A percentile compares a stretch with the other conserved stretches of the same genome.
Conservation (phyloP, 2,113 vertebrate genomes). For the Poicephalus meyeri region DNA sequence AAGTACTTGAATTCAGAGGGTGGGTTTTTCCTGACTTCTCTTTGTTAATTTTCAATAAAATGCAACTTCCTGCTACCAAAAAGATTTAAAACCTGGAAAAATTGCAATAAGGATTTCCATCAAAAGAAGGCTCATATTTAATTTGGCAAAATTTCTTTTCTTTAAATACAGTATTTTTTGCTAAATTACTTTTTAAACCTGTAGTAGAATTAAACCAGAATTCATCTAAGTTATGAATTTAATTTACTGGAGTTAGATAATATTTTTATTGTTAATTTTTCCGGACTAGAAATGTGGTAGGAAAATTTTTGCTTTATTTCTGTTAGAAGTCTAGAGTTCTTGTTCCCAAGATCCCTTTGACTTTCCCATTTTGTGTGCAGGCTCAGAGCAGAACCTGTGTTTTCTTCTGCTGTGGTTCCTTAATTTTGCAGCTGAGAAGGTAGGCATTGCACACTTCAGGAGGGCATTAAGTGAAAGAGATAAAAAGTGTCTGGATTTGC, state of each 20-base stretch:
- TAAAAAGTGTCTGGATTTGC: constrained; percentile 10
- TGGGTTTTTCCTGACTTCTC: not conserved
- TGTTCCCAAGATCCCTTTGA: not conserved
- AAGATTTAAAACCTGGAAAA: not conserved
- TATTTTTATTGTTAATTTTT: not conserved
- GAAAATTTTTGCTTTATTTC: not conserved
- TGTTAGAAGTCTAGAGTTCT: not conserved
- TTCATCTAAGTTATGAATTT: not conserved
- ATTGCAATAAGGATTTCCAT: not conserved
- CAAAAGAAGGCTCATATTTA: not conserved
- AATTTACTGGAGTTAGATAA: not conserved
- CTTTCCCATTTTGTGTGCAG: not conserved
- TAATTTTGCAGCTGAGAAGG: not conserved
- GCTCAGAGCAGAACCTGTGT: not conserved
- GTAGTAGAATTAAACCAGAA: not conserved
- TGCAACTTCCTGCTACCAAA: not conserved
- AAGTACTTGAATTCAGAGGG: not conserved
- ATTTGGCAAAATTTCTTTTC: not conserved
- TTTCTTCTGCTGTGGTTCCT: not conserved
- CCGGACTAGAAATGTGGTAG: not conserved
- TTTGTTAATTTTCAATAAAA: not conserved
- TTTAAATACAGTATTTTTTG: not conserved
- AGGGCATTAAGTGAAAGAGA: not conserved
- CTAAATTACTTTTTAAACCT: not conserved
- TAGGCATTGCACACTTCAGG: rapidly evolving